Evolutionary conservation across 1,140 invertebrate species (phyloP).

Genomic region (Pseudobourletiella spinata): DNA sequence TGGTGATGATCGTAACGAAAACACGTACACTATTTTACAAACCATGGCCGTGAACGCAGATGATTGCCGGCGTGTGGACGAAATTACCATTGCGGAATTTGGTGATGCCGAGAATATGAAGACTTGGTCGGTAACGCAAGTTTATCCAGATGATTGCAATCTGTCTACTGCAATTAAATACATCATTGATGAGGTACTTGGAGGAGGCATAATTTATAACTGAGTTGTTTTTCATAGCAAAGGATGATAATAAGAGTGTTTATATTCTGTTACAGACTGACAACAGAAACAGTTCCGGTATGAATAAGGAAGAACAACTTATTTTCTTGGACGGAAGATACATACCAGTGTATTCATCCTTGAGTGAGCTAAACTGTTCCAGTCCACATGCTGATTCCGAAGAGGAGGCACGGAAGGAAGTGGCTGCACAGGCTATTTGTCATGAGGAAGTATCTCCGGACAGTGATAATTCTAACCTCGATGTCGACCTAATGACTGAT

Average conservation of each 20-base stretch:
- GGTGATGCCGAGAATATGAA: neutral
- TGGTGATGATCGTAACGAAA: neutral
- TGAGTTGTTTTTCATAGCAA: neutral
- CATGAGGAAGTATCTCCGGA: neutral
- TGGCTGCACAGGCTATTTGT: neutral
- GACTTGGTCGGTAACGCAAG: neutral
- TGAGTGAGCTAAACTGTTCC: neutral
- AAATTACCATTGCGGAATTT: neutral
- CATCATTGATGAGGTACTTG: neutral
- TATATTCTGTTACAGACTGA: neutral
- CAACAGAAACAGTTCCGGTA: neutral
- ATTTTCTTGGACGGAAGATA: conserved; percentile 10
- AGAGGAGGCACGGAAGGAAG: neutral
- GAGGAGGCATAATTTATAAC: neutral
- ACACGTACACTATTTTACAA: neutral
- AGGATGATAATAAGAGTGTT: neutral
- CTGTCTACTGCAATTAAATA: neutral
- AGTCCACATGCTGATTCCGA: too few relatives aligned
- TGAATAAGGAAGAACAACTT: neutral
- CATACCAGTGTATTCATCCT: conserved; percentile 13
- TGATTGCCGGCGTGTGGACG: neutral
- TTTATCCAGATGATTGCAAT: neutral
- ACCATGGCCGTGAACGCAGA: neutral
- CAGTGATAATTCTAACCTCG: neutral
- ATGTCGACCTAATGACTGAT: conserved; percentile 61